Percentiles rank a stretch among this genome's conserved stretches.
Evolutionary conservation across 1,140 invertebrate genomes (phyloP).

Genomic region (Drosophila kepulauana): DNA sequence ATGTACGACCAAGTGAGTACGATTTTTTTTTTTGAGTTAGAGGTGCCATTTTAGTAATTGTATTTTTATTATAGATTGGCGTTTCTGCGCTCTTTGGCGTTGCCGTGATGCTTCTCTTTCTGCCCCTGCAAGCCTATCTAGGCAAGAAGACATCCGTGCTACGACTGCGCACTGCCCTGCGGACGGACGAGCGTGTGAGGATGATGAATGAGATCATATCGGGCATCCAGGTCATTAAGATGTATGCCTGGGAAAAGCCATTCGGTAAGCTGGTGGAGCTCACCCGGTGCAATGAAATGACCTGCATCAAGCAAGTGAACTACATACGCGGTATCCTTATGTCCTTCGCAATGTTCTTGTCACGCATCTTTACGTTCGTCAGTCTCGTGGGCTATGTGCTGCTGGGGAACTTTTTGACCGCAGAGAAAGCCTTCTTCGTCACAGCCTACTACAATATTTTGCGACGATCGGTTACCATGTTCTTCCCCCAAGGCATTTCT

Average conservation of each 20-base stretch:
- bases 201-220: constrained; percentile 96
- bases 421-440: constrained; percentile 91
- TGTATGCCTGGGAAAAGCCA: constrained; percentile 95
- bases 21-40: constrained; percentile 34
- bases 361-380: constrained; percentile 91
- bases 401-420: constrained; percentile 85
- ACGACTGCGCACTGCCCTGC: constrained; percentile 88
- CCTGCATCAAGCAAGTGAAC: constrained; percentile 87
- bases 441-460: constrained; percentile 91
- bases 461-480: constrained; percentile 90
- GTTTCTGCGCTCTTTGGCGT: constrained; percentile 91
- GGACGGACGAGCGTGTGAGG: constrained; percentile 93
- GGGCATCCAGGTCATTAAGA: constrained; percentile 96
- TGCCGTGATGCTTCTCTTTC: constrained; percentile 91
- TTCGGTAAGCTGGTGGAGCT: constrained; percentile 88
- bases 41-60: not conserved
- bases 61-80: constrained; percentile 63
- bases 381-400: constrained; percentile 91
- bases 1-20: constrained; percentile 76
- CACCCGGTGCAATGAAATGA: constrained; percentile 86
- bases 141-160: constrained; percentile 89
- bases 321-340: constrained; percentile 90
- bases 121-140: constrained; percentile 93
- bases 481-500: constrained; percentile 88
- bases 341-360: constrained; percentile 90